Percentiles rank a stretch among this genome's conserved stretches.
These are phyloP conservation scores for Anorthoa munda DNA, from an alignment of 2,888 invertebrate species.

Conservation along the genomic window DNA sequence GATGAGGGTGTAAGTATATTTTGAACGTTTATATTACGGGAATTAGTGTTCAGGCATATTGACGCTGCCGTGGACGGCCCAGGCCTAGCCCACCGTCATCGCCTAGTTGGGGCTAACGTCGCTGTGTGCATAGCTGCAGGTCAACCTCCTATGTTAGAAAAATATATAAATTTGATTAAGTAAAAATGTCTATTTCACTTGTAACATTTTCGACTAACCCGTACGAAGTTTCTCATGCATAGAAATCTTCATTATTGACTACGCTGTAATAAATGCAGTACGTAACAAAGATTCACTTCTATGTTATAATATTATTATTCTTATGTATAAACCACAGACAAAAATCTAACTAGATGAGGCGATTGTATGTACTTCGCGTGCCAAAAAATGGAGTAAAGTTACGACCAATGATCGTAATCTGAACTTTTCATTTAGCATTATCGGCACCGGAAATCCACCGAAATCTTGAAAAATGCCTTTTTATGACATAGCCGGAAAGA, in stretches of 20 bases:
- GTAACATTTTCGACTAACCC: background rate
- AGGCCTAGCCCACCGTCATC: background rate
- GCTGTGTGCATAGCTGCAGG: background rate
- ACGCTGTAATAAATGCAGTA: background rate
- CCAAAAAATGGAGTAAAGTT: too few species aligned
- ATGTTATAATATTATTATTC: background rate
- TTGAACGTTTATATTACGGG: background rate
- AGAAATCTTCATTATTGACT: background rate
- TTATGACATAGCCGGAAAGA: too few species aligned
- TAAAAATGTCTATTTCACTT: slow-evolving; percentile 10
- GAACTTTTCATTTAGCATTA: too few species aligned
- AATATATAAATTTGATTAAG: slow-evolving; percentile 11
- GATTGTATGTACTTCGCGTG: too few species aligned
- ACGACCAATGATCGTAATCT: too few species aligned
- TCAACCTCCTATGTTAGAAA: background rate
- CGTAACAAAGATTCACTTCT: background rate
- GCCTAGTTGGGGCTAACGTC: background rate
- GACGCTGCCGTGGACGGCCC: background rate
- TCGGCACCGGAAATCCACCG: too few species aligned
- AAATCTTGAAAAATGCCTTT: too few species aligned
- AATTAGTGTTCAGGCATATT: background rate
- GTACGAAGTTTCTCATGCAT: too few species aligned
- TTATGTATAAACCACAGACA: background rate
- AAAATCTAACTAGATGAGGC: too few species aligned
- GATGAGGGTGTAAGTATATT: background rate